These are phyloP conservation scores for Agonopterix alstromeriana DNA, from an alignment of 2,888 invertebrate genomes.

Conservation along the genomic window DNA sequence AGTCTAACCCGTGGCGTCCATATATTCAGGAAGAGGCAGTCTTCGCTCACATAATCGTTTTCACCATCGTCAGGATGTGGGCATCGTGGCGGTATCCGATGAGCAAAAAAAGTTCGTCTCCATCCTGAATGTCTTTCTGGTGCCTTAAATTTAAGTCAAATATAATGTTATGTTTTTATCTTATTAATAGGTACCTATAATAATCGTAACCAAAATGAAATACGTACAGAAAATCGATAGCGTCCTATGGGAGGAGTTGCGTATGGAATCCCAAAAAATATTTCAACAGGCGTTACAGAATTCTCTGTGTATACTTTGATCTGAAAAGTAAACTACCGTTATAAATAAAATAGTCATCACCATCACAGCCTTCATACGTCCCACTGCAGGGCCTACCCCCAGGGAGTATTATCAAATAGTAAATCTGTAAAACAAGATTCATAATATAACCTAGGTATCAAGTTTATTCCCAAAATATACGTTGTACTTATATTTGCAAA, in stretches of 20 bases:
- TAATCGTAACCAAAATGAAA: not conserved
- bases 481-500: too few species aligned
- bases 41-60: slow-evolving; percentile 76
- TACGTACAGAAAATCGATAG: slow-evolving; percentile 82
- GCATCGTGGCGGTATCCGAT: slow-evolving; percentile 82
- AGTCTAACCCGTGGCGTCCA: slow-evolving; percentile 86
- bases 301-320: slow-evolving; percentile 81
- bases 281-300: slow-evolving; percentile 78
- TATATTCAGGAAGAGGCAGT: slow-evolving; percentile 93
- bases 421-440: too few species aligned
- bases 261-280: slow-evolving; percentile 88
- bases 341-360: too few species aligned
- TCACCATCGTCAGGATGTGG: slow-evolving; percentile 69
- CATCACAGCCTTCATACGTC: too few species aligned
- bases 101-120: slow-evolving; percentile 83
- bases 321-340: slow-evolving; percentile 47
- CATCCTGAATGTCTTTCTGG: slow-evolving; percentile 84
- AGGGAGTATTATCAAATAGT: too few species aligned
- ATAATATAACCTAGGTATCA: too few species aligned
- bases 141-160: slow-evolving; percentile 58
- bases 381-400: too few species aligned
- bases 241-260: slow-evolving; percentile 86
- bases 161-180: not conserved
- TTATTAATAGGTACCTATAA: not conserved
- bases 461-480: too few species aligned